Percentiles rank a stretch among this genome's conserved stretches.
These are phyloP conservation scores for Heliconius ismenius DNA, from an alignment of 2,888 invertebrate genomes.

Conservation along the genomic window DNA sequence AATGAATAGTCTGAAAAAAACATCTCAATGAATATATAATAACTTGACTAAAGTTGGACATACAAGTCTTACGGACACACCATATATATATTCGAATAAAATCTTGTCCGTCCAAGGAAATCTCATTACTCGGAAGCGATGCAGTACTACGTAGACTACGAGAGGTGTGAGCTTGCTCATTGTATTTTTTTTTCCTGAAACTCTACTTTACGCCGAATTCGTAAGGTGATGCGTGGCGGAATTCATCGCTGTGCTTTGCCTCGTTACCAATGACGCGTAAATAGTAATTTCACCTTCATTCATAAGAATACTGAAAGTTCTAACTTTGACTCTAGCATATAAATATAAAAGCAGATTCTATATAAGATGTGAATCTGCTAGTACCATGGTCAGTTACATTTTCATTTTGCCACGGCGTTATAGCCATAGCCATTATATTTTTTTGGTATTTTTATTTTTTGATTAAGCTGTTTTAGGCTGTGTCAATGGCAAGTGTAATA, in stretches of 20 bases:
- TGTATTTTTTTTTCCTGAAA: neutral
- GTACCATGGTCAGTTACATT: too few species aligned
- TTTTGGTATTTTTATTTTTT: neutral
- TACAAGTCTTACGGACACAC: constrained; percentile 24
- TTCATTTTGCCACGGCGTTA: too few species aligned
- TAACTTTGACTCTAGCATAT: too few species aligned
- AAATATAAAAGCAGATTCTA: too few species aligned
- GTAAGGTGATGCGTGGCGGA: too few species aligned
- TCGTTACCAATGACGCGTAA: too few species aligned
- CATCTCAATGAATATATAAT: neutral
- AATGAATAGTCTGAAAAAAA: neutral
- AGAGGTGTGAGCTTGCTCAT: neutral
- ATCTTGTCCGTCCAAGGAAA: constrained; percentile 38
- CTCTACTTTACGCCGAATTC: too few species aligned
- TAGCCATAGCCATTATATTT: too few species aligned
- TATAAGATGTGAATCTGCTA: too few species aligned
- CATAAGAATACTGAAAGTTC: neutral
- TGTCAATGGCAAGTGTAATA: constrained; percentile 18
- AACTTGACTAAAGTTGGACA: constrained; percentile 14
- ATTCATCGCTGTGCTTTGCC: too few species aligned
- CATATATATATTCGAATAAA: constrained; percentile 36
- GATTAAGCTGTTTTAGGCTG: neutral
- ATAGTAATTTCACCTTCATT: neutral
- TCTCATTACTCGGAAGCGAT: constrained; percentile 40
- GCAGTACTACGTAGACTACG: neutral